Evolutionary conservation across 2,888 invertebrate genomes (phyloP), one percentile per base, ranked within the genome.

Genomic region (Tortrix viridana): DNA sequence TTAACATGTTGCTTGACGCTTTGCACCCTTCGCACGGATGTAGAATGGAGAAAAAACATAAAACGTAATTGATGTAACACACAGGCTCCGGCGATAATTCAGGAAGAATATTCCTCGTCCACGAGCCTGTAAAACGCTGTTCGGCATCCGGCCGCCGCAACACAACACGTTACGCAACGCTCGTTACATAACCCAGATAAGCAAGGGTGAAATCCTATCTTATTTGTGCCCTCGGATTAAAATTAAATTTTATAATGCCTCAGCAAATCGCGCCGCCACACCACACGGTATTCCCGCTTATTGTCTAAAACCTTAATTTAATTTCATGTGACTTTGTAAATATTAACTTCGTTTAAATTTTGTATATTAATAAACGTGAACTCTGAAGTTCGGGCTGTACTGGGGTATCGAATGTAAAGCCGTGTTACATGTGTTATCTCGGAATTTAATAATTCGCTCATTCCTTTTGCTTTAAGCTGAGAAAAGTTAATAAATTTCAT

Each of bases 221-320:
- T 85, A 86, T 88, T 89, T 85, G 82, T 84, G 74, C 82, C 83
- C 84, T 76, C 78, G 81, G 86, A 86, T 88, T 89, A 84, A 88
- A 88, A 88, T 90, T 90, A 86, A 87, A 88, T 89, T 89, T 89
- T 86, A 85, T 85, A 86, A 84, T 81, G 80, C 81, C 80, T 84
- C 81, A 80, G 80, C 76, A 80, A 81, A 84, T 83, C 82, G 80
- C 73, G 69, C 74, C 74, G 75, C 75, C 68, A 65, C 70, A 71
- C 74, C 72, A 74, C 76, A 73, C 73, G 79, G 69, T 69, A 62
- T 75, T 78, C 73, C 74, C 78, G 76, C 75, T 78, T 81, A 83
- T 86, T 86, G 86, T 86, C 75, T 84, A 73, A 81, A 80, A 85
- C 78, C 75, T 78, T 82, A 82, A 83, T 88, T 87, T 82, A 80